Evolutionary conservation across 2,113 vertebrate species (phyloP).

Genomic region (Melanotaenia duboulayi): DNA sequence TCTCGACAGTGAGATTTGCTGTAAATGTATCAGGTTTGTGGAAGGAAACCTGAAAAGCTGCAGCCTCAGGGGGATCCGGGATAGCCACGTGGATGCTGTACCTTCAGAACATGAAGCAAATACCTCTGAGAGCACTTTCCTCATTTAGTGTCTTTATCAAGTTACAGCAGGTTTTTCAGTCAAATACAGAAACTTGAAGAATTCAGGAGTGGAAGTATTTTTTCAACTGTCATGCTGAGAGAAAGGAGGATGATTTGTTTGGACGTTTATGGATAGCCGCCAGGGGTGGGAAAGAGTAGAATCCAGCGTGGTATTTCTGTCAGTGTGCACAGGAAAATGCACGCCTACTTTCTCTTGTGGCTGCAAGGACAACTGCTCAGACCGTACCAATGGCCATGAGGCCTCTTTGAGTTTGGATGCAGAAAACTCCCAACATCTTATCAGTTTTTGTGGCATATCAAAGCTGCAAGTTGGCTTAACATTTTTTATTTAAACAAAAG

Average conservation of each 20-base stretch:
- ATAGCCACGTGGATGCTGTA: not conserved
- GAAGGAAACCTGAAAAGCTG: not conserved
- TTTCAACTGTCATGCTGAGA: constrained; percentile 23
- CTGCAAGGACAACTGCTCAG: constrained; percentile 34
- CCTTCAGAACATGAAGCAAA: constrained; percentile 16
- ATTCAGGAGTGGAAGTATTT: constrained; percentile 8
- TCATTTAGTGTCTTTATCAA: constrained; percentile 42
- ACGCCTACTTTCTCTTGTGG: constrained; percentile 24
- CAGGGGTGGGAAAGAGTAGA: constrained; percentile 34
- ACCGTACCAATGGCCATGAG: not conserved
- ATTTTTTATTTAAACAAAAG: not conserved
- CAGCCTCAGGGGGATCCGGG: constrained; percentile 15
- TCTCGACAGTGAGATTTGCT: constrained; percentile 2
- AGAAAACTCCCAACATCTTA: not conserved
- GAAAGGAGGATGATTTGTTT: constrained; percentile 42
- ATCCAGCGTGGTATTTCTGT: constrained; percentile 54
- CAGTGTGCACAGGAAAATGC: constrained; percentile 34
- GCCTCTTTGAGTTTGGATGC: not conserved
- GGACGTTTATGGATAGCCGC: constrained; percentile 37
- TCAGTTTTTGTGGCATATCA: not conserved
- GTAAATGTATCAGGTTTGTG: not conserved
- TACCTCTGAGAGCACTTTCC: constrained; percentile 29
- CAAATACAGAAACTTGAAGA: constrained; percentile 17
- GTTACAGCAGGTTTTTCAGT: constrained; percentile 48
- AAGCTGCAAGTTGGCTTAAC: not conserved